Base-by-base conservation (phyloP, 2,797 vertebrate genomes). In the Xenops minutus region DNA sequence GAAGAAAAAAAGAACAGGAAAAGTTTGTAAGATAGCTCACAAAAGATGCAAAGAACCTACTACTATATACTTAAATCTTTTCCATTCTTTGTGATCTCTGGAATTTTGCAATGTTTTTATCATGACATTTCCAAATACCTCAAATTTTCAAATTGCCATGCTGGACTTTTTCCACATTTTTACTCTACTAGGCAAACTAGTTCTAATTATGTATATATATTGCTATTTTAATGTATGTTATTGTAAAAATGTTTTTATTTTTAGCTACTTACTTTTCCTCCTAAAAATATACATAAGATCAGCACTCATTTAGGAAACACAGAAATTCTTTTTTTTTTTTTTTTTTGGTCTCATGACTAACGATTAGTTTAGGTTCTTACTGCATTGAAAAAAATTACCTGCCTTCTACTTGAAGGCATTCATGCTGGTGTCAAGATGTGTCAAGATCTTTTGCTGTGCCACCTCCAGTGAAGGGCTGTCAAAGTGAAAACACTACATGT, bases 401-500 rank as follows among this genome's bases (percentile, higher is more conserved):
- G 85, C 89, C 85, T 96, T 94, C 24, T n/a, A 90, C 59, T 76
- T 94, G 52, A 91, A 92, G 71, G 66, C 41, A 61, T 93, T 94
- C 79, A 86, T 64, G 66, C 26, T 81, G 54, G 24, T 91, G 94
- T 95, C 89, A 96, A 51, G 89, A 93, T 75, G 29, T 84, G 89
- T 92, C 89, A 94, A 92, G 91, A 88, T 93, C 88, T 90, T 91
- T 54, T 79, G 63, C 80, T 96, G 77, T 90, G 56, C 95, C 85
- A 95, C 88, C 91, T 94, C 91, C 95, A 94, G 52, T 92, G 88
- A 95, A 90, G 88, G 63, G 55, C 63, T 97, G 95, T 96, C 95
- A 95, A 95, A 85, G 83, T 82, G 77, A 92, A 96, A 96, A 78
- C 4, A 12, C 71, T 94, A 68, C 14, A 6, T 86, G 80, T 94